Evolutionary conservation across 2,888 invertebrate genomes (phyloP).

Genomic region (Sialis lutaria): DNA sequence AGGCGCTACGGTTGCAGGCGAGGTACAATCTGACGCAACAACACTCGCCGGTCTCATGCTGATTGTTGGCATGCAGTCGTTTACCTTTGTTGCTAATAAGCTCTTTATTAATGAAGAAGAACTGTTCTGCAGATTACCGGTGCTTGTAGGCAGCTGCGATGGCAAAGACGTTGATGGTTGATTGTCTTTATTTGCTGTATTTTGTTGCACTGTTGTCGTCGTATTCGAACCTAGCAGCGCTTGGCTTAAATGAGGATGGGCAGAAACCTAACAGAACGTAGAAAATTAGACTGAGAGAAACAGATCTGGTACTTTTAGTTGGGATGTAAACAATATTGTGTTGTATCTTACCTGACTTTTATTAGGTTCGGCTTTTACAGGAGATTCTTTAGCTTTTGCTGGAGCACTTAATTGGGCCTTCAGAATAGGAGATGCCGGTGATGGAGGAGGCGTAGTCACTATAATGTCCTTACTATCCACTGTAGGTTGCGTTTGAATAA

Average conservation of each 20-base stretch:
- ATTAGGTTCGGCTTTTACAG: conserved; percentile 25
- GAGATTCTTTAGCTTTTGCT: conserved; percentile 28
- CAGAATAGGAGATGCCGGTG: conserved; percentile 62
- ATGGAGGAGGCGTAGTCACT: conserved; percentile 21
- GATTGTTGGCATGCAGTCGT: conserved; percentile 32
- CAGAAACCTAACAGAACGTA: conserved; percentile 26
- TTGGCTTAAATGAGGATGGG: conserved; percentile 43
- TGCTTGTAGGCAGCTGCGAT: conserved; percentile 15
- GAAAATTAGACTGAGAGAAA: not conserved
- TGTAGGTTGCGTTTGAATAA: conserved; percentile 11
- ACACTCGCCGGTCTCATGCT: conserved; percentile 22
- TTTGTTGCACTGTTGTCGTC: conserved; percentile 14
- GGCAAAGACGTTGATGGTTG: conserved; percentile 6
- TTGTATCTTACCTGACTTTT: conserved; percentile 36
- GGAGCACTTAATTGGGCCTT: conserved; percentile 70
- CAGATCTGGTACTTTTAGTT: not conserved
- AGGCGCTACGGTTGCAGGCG: conserved; percentile 22
- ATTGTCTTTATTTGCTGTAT: conserved; percentile 10
- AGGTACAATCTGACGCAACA: conserved; percentile 31
- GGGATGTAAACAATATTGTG: not conserved
- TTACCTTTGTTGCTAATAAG: conserved; percentile 85
- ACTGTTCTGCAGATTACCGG: conserved; percentile 26
- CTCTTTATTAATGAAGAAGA: conserved; percentile 82
- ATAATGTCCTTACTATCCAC: conserved; percentile 10
- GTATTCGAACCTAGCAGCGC: conserved; percentile 28